phyloP scores from a whole-genome alignment of 2,888 invertebrate genomes.

The Carpatolechia fugitivella region DNA sequence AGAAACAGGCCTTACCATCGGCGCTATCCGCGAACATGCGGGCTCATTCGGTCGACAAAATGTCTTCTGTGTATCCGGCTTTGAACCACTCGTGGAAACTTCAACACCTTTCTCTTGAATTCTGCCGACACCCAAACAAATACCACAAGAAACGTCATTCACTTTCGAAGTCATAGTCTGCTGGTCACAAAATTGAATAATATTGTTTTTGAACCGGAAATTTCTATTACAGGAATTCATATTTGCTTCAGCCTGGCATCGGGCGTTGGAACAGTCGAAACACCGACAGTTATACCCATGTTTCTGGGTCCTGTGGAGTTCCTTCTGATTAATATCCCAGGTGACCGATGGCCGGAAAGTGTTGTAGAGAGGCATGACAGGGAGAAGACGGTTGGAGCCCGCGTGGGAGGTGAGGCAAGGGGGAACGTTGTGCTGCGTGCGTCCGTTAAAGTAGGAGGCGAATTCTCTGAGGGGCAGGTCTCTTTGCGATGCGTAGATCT shows the following conservation, averaged over 20 bases:
- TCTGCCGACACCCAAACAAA: not conserved
- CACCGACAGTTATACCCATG: conserved; percentile 34
- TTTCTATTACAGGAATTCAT: not conserved
- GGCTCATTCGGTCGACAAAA: not conserved
- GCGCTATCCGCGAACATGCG: not conserved
- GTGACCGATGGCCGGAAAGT: conserved; percentile 24
- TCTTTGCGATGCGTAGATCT: not conserved
- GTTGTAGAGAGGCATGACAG: conserved; percentile 33
- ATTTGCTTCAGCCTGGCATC: conserved; percentile 25
- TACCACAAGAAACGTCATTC: conserved; percentile 43
- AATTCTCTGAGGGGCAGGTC: conserved; percentile 32
- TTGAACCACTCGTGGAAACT: not conserved
- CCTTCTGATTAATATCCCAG: not conserved
- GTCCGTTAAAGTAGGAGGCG: conserved; percentile 35
- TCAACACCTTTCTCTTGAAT: conserved; percentile 9
- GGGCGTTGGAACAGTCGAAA: conserved; percentile 30
- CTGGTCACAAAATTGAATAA: conserved; percentile 48
- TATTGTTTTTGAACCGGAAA: conserved; percentile 39
- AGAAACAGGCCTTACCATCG: not conserved
- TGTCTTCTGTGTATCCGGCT: not conserved
- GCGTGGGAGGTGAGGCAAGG: conserved; percentile 29
- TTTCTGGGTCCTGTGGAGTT: not conserved
- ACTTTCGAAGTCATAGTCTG: conserved; percentile 53
- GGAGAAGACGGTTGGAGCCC: not conserved
- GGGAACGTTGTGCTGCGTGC: conserved; percentile 32